These are phyloP conservation scores for Listronotus oregonensis DNA, from an alignment of 1,140 invertebrate genomes.

Conservation along the genomic window DNA sequence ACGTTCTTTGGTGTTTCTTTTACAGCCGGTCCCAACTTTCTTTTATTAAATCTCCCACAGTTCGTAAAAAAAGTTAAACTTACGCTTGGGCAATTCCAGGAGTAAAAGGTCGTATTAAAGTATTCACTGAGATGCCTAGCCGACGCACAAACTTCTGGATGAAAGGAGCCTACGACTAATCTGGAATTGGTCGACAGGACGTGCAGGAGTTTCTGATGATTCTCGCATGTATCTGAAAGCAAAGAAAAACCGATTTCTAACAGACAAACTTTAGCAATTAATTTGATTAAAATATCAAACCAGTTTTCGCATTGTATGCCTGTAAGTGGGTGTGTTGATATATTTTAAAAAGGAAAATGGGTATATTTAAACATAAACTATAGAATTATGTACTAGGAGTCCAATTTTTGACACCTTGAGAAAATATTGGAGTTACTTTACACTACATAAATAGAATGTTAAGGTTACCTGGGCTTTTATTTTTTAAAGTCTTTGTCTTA, in stretches of 20 bases:
- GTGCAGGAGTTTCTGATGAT: slow-evolving; percentile 42
- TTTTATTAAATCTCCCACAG: background rate
- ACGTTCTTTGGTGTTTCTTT: background rate
- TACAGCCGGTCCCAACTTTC: slow-evolving; percentile 3
- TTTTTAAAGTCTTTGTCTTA: no score
- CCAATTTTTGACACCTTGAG: no score
- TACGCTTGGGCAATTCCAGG: slow-evolving; percentile 54
- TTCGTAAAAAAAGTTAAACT: slow-evolving; percentile 20
- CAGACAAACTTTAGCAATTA: no score
- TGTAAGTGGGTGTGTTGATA: no score
- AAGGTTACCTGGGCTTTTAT: no score
- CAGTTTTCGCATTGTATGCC: no score
- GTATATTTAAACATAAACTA: no score
- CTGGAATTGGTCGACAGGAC: slow-evolving; percentile 32
- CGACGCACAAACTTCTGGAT: slow-evolving; percentile 45
- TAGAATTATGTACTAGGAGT: no score
- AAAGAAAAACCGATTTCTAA: slow-evolving; percentile 14
- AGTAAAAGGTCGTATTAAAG: slow-evolving; percentile 46
- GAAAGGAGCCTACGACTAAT: slow-evolving; percentile 47
- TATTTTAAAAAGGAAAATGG: no score
- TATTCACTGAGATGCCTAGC: slow-evolving; percentile 45
- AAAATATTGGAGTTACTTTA: no score
- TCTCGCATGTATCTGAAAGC: slow-evolving; percentile 50
- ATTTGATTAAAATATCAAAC: no score
- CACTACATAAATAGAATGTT: no score